phyloP scores from a whole-genome alignment of 1,140 invertebrate genomes.

The Anadara kagoshimensis region DNA sequence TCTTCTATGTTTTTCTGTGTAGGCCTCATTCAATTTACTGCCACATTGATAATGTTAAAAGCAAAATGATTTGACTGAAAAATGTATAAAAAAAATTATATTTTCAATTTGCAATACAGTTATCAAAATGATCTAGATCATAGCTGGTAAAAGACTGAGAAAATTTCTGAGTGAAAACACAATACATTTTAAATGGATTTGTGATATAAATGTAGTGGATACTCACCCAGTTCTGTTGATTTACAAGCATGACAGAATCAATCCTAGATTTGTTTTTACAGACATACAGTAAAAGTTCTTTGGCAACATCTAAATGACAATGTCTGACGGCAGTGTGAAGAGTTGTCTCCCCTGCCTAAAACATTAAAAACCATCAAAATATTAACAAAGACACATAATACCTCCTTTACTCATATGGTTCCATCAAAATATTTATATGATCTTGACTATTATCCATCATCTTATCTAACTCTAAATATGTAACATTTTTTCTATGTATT shows the following conservation, averaged over 20 bases:
- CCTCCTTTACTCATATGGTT: background rate
- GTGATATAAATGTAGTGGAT: no score
- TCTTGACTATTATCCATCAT: no score
- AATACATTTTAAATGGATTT: no score
- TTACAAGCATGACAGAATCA: conserved; percentile 73
- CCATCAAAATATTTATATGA: background rate
- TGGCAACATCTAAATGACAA: conserved; percentile 75
- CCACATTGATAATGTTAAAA: no score
- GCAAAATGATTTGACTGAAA: no score
- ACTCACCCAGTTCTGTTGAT: conserved; percentile 75
- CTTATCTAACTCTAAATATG: no score
- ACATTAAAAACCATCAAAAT: conserved; percentile 15
- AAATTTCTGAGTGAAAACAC: no score
- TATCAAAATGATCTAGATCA: no score
- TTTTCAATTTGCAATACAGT: no score
- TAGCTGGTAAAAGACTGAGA: no score
- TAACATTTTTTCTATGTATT: no score
- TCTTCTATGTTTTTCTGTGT: background rate
- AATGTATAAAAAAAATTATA: no score
- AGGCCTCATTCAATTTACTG: background rate
- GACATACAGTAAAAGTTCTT: conserved; percentile 68
- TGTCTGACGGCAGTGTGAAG: conserved; percentile 76
- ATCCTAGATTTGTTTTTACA: conserved; percentile 57
- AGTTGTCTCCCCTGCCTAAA: conserved; percentile 75
- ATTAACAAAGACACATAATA: background rate